Conservation (phyloP, 1,140 invertebrate species). For the Drosophila mayri region DNA sequence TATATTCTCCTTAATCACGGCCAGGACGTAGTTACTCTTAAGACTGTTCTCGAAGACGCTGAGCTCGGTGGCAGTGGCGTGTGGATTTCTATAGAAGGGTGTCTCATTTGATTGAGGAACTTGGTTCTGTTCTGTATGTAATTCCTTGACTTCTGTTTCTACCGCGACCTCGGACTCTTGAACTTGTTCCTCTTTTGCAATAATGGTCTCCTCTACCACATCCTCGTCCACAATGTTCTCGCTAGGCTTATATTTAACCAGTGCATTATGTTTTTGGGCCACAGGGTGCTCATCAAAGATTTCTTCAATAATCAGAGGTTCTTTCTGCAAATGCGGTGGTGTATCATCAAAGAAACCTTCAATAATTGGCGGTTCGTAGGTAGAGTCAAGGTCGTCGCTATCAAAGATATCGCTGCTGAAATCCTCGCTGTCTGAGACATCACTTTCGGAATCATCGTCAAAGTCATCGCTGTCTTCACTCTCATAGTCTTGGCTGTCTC, state of each 20-base stretch:
- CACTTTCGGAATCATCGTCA: slow-evolving; percentile 11
- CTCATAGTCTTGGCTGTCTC: background rate
- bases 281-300: slow-evolving; percentile 16
- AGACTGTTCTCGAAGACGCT: slow-evolving; percentile 63
- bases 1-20: slow-evolving; percentile 53
- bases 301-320: slow-evolving; percentile 31
- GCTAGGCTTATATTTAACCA: slow-evolving; percentile 3
- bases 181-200: background rate
- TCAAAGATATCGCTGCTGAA: slow-evolving; percentile 1
- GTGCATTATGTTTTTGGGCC: background rate
- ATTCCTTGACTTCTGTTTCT: background rate
- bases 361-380: slow-evolving; percentile 22
- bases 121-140: background rate
- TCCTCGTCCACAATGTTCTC: background rate
- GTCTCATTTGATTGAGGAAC: background rate
- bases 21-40: slow-evolving; percentile 57
- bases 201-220: too few species aligned
- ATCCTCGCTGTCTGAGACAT: slow-evolving; percentile 14
- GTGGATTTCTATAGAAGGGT: slow-evolving; percentile 10
- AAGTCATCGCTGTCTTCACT: background rate
- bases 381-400: slow-evolving; percentile 18
- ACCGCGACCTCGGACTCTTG: background rate
- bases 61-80: slow-evolving; percentile 13
- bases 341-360: slow-evolving; percentile 11
- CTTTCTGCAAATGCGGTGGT: slow-evolving; percentile 8